Evolutionary conservation across 2,797 vertebrate species (phyloP).

Genomic region (Artibeus jamaicensis): DNA sequence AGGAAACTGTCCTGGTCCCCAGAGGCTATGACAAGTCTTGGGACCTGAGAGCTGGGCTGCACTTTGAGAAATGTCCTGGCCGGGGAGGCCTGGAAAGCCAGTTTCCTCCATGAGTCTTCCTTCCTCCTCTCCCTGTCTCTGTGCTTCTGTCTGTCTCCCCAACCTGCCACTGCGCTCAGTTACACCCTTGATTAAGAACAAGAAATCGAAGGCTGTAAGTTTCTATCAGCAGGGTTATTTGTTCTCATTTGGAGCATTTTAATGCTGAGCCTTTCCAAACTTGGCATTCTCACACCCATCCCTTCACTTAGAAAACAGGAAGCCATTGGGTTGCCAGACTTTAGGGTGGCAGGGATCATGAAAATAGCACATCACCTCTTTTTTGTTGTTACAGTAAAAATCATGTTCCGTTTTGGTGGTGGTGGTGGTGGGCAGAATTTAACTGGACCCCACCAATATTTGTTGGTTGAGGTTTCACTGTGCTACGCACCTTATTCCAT

Average conservation of each 20-base stretch:
- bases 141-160: not conserved
- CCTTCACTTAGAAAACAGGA: not conserved
- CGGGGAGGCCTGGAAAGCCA: not conserved
- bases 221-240: not conserved
- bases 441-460: not conserved
- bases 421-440: not conserved
- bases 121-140: not conserved
- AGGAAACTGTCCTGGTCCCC: not conserved
- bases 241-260: not conserved
- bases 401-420: not conserved
- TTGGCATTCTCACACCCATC: not conserved
- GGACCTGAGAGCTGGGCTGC: not conserved
- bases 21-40: not conserved
- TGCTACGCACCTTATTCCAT: not conserved
- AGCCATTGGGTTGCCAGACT: not conserved
- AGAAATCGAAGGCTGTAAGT: not conserved
- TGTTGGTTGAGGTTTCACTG: not conserved
- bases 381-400: not conserved
- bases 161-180: not conserved
- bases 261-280: not conserved
- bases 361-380: not conserved
- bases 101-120: not conserved
- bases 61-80: not conserved
- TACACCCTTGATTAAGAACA: not conserved
- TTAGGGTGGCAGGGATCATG: not conserved